A percentile compares a stretch with the other conserved stretches of the same genome.
These are phyloP conservation scores for Luffia ferchaultella DNA, from an alignment of 2,888 invertebrate species.

Conservation along the genomic window DNA sequence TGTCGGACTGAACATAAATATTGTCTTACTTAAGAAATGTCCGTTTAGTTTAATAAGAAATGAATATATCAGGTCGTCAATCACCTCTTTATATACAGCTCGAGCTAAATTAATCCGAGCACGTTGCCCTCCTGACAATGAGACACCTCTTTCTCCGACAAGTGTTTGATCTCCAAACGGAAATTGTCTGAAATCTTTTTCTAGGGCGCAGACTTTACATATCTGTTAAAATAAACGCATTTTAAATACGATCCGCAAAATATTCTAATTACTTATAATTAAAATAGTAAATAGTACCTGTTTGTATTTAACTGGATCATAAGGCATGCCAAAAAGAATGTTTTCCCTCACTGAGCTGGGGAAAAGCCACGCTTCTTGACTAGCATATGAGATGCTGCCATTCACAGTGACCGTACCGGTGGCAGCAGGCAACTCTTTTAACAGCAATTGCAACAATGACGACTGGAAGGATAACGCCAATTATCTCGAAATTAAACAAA, in stretches of 20 bases:
- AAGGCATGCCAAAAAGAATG: slow-evolving; percentile 81
- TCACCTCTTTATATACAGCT: slow-evolving; percentile 52
- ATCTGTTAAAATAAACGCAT: slow-evolving; percentile 29
- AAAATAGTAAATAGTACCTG: slow-evolving; percentile 24
- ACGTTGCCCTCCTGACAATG: slow-evolving; percentile 77
- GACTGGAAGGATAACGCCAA: slow-evolving; percentile 44
- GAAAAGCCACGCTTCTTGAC: slow-evolving; percentile 89
- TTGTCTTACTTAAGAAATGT: slow-evolving; percentile 62
- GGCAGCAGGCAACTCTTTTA: slow-evolving; percentile 74
- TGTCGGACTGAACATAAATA: slow-evolving; percentile 67
- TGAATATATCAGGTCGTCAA: too few species aligned
- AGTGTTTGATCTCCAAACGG: slow-evolving; percentile 73
- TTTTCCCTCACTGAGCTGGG: slow-evolving; percentile 82
- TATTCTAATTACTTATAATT: too few species aligned
- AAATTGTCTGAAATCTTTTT: slow-evolving; percentile 64
- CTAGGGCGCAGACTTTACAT: slow-evolving; percentile 59
- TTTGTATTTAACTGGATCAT: slow-evolving; percentile 66
- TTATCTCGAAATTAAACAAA: too few species aligned
- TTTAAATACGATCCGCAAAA: too few species aligned
- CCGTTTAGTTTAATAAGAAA: slow-evolving; percentile 28
- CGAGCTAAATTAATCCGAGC: slow-evolving; percentile 74
- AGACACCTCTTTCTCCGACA: slow-evolving; percentile 76
- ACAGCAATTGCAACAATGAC: slow-evolving; percentile 71
- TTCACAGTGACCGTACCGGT: slow-evolving; percentile 70
- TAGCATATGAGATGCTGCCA: slow-evolving; percentile 76